Conservation (phyloP, 2,888 invertebrate genomes). For the Liopterus haemorrhoidalis region DNA sequence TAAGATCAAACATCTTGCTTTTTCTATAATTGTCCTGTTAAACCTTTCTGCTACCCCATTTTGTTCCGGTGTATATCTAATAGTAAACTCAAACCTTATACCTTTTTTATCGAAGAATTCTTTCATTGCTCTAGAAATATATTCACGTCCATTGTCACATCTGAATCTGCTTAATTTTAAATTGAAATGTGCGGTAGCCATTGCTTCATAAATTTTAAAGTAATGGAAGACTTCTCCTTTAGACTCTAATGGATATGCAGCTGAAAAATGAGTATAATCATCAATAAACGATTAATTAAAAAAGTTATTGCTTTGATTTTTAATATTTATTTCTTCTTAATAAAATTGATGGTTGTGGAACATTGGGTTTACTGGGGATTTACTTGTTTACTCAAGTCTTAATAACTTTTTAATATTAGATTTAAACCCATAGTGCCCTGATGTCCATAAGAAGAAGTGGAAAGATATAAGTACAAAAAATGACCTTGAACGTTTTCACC, state of each 20-base stretch:
- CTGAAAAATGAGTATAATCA: slow-evolving; percentile 34
- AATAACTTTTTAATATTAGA: too few relatives aligned
- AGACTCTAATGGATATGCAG: slow-evolving; percentile 26
- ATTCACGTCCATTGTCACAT: slow-evolving; percentile 37
- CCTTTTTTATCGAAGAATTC: slow-evolving; percentile 29
- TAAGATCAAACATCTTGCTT: slow-evolving; percentile 31
- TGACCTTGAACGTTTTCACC: too few relatives aligned
- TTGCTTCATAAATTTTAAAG: slow-evolving; percentile 31
- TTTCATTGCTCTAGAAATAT: slow-evolving; percentile 35
- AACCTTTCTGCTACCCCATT: slow-evolving; percentile 35
- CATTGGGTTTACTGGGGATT: too few relatives aligned
- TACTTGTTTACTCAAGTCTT: too few relatives aligned
- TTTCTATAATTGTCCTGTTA: slow-evolving; percentile 33
- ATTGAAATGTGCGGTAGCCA: slow-evolving; percentile 32
- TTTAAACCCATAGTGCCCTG: too few relatives aligned
- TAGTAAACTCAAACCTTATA: slow-evolving; percentile 33
- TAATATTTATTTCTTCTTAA: too few relatives aligned
- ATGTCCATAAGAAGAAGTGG: too few relatives aligned
- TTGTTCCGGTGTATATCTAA: slow-evolving; percentile 34
- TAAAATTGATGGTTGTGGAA: too few relatives aligned
- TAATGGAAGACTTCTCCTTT: slow-evolving; percentile 32
- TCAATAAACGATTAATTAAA: slow-evolving; percentile 35
- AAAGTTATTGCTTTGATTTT: too few relatives aligned
- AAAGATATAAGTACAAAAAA: too few relatives aligned
- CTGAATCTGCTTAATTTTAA: slow-evolving; percentile 29